Base-by-base conservation (phyloP, 2,113 vertebrate genomes). In the Cromileptes altivelis region DNA sequence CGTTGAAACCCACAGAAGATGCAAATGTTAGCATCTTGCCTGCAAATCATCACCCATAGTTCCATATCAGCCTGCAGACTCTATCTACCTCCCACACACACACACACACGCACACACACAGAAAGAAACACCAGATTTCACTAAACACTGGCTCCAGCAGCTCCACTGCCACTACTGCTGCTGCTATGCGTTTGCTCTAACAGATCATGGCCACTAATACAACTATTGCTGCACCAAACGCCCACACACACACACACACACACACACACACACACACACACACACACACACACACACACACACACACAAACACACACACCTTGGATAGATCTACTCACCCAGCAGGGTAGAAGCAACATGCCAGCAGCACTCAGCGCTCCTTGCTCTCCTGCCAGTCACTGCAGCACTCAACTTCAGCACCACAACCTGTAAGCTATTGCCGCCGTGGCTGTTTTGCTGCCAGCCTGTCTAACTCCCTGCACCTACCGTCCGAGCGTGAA, bases 181-280 rank as follows among this genome's bases (percentile, higher is more conserved):
- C 85, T 84, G 65, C 85, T 86, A 84, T 92, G 84, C 82, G 67
- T 84, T 89, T 80, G 67, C 73, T 88, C 70, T 73, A 85, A 84
- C 86, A 89, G 81, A 92, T 94, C 94, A 95, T 91, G 92, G 93
- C 90, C 89, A 92, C 93, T 94, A 95, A 87, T 93, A 90, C 94
- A 88, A 85, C 85, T 84, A 81, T 85, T 90, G 84, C 82, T 76
- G 85, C 90, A 85, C 82, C 92, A 91, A 86, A 91, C 88, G 13
- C 89, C 84, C 75, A 76, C 93, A 68, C 87, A 77, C 75, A 57
- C 25, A 49, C 83, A 75, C 87, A 75, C 67, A 63, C 70, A 76
- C 81, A 69, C 92, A 63, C 67, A n/a, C 60, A 33, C 57, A 65
- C 42, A 76, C 93, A 68, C 87, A 77, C 75, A 57, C 25, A 49